Percentiles rank a stretch among this genome's conserved stretches.
These are phyloP conservation scores for Drosophila albomicans DNA, from an alignment of 1,140 invertebrate species.

Conservation along the genomic window DNA sequence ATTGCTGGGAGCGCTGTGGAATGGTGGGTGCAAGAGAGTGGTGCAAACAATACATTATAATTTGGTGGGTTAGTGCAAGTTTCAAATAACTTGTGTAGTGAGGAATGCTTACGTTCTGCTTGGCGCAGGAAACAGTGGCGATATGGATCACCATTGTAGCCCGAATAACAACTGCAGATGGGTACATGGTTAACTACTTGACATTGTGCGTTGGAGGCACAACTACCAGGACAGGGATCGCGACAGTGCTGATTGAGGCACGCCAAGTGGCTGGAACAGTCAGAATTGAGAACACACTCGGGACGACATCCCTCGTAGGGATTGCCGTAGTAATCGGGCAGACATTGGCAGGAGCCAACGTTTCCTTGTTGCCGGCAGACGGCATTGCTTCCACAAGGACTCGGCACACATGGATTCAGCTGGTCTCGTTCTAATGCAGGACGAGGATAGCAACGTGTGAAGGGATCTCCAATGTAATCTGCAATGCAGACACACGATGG, in stretches of 20 bases:
- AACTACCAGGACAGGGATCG: slow-evolving; percentile 92
- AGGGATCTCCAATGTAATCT: slow-evolving; percentile 90
- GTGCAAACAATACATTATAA: slow-evolving; percentile 31
- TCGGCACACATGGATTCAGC: slow-evolving; percentile 87
- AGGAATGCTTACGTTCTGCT: slow-evolving; percentile 85
- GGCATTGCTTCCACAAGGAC: slow-evolving; percentile 88
- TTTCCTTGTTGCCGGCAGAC: slow-evolving; percentile 87
- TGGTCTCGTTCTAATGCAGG: slow-evolving; percentile 84
- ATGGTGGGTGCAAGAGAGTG: slow-evolving; percentile 31
- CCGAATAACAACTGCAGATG: slow-evolving; percentile 90
- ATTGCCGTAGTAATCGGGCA: slow-evolving; percentile 87
- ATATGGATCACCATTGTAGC: slow-evolving; percentile 92
- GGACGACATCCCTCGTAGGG: slow-evolving; percentile 90
- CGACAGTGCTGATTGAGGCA: slow-evolving; percentile 92
- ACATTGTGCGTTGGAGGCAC: slow-evolving; percentile 92
- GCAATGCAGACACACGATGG: slow-evolving; percentile 89
- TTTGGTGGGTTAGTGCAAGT: slow-evolving; percentile 81
- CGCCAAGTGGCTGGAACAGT: slow-evolving; percentile 90
- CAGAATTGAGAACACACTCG: slow-evolving; percentile 91
- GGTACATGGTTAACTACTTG: slow-evolving; percentile 92
- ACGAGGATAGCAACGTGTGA: slow-evolving; percentile 86
- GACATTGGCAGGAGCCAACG: slow-evolving; percentile 85
- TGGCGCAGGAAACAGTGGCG: slow-evolving; percentile 81
- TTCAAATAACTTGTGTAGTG: slow-evolving; percentile 9
- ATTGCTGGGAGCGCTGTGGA: slow-evolving; percentile 67